Base-by-base conservation (phyloP, 2,888 invertebrate species). In the Kuschelorhynchus macadamiae region DNA sequence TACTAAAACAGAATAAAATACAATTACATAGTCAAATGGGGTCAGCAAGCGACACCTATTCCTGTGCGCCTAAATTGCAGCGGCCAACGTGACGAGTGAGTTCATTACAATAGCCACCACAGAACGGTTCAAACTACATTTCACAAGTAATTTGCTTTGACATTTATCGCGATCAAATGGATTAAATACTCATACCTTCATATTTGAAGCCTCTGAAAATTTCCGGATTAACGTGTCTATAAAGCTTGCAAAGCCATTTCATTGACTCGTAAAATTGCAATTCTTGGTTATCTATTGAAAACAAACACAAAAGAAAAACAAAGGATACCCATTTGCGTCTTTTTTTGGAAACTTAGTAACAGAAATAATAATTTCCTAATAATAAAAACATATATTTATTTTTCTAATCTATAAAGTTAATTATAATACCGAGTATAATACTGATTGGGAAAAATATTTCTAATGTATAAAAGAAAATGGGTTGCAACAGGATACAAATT, bases 1-100 rank as follows among this genome's bases (percentile, higher is more conserved):
- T n/a, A n/a, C 50, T 62, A 62, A 62, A 62, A 52, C 42, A 32
- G 17, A 16, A 50, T 50, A 62, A 62, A 53, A 62, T 36, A 53
- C 46, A 61, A 61, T 52, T 61, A 61, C 52, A 53, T 53, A 32
- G 53, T 50, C 18, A 42, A 60, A 41, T 41, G 46, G 30, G 44
- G 56, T 57, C 25, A 21, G 7, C 9, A 42, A 42, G 41, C 50
- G 60, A 50, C 41, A 60, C 42, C 50, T 32, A 50, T 57, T 44
- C 46, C 56, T 32, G 46, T 20, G 32, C 30, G n/a, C 30, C 32
- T n/a, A 57, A 57, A 57, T 57, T 32, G 30, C 32, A 42, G 33
- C 46, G 36, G 33, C 17, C n/a, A 42, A 42, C 9, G 44, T 44
- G 56, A 55, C 55, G 42, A 55, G 56, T 57, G 46, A 42, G 32